Base-by-base conservation (phyloP, 2,797 vertebrate species). In the Diplodus puntazzo region DNA sequence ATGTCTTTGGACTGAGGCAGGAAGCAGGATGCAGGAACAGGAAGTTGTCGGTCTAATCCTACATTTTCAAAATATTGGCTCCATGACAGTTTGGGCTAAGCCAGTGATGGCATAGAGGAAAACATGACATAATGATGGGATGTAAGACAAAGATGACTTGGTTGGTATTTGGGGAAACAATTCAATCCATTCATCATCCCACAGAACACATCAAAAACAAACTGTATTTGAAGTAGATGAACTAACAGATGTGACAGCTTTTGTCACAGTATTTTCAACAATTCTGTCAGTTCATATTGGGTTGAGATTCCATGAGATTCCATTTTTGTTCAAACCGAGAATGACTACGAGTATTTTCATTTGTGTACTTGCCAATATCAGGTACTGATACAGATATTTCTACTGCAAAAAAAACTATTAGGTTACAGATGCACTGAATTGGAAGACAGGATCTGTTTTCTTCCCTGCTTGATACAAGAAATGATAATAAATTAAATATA, bases 81-180 rank as follows among this genome's bases (percentile, higher is more conserved):
- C 23, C 3, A 9, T 30, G 67, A 58, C 43, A 58, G 67, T 18
- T 54, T 23, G 6, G 34, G 65, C 21, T 49, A 11, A 59, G 68
- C 45, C 68, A 2, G 20, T 4, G 14, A 50, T n/a, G 42, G 57
- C 9, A 7, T 18, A 55, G 30, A 70, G 46, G 42, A 68, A 21
- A 49, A 59, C 46, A 5, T 49, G 55, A 27, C 53, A 30, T 39
- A 12, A 6, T 57, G 52, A 57, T n/a, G 53, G 23, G 52, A 46
- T 27, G 23, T 55, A 69, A 54, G 67, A 58, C 69, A 52, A 50
- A 60, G 57, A 71, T 20, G 30, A 43, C 58, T 52, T 61, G n/a
- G 60, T 71, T 42, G 46, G 69, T 60, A 60, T 60, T 52, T 61
- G 16, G 30, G 46, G 30, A 52, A 42, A 65, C 34, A 34, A 50